Base-by-base conservation (phyloP, 2,797 vertebrate genomes). In the Eutrigla gurnardus region DNA sequence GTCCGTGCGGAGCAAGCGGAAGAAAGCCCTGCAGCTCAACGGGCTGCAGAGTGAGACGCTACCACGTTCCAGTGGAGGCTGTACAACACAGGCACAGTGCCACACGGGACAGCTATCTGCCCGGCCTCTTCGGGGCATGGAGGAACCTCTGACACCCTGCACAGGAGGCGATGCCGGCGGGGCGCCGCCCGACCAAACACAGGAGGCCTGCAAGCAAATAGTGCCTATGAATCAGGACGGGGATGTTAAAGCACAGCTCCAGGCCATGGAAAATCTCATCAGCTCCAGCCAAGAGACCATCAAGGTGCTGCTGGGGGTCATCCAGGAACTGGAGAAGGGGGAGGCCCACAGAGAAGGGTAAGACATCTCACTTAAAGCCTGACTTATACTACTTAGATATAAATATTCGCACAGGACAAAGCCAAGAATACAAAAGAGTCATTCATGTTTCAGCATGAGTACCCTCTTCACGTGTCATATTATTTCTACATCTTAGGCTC, bases 281-380 rank as follows among this genome's bases (percentile, higher is more conserved):
- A 98, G 96, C 91, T 99, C 98, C 0, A 99, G 98, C 86, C 98
- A 99, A 89, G 97, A 99, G 92, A 99, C 98, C 93, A 99, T 99
- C 88, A 99, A 99, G 89, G 97, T 99, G 89, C 93, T 99, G 88
- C 91, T 99, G 92, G 98, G 98, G 65, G 98, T 99, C 81, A 99
- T 99, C 91, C 98, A 99, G 92, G 98, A 99, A 93, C 89, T 99
- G 93, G 98, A 99, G 89, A 99, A 98, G 84, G 97, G 98, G 91
- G 98, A 99, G 92, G 98, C 98, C 90, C 98, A 97, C 77, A 94
- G 98, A 92, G 98, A 99, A 93, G 98, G 98, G 98, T 99, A 96
- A 95, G 98, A 82, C 10, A 68, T 17, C 42, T 77, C 52, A 63
- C 68, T 80, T 52, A 25, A 17, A 53, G 14, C 25, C 18, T 70